These are phyloP conservation scores for Pogoniulus pusillus DNA, from an alignment of 2,797 vertebrate species.

Conservation along the genomic window DNA sequence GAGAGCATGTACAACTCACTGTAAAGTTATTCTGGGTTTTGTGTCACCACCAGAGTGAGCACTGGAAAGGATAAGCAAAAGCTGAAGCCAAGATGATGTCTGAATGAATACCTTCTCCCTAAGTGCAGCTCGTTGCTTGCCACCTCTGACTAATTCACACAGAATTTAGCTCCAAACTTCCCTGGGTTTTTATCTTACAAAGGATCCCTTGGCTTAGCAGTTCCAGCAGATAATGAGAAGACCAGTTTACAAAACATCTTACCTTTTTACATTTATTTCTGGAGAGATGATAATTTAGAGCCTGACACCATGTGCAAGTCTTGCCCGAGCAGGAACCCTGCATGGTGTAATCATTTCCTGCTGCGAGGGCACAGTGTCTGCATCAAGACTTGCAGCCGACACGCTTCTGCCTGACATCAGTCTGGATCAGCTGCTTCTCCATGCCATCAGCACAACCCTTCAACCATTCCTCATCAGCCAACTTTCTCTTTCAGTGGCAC, in stretches of 20 bases:
- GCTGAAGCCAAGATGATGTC: background rate
- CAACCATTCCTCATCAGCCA: background rate
- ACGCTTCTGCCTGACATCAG: background rate
- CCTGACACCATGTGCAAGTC: background rate
- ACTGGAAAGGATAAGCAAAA: background rate
- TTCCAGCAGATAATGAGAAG: background rate
- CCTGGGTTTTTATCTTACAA: background rate
- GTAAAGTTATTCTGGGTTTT: background rate
- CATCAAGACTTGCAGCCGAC: background rate
- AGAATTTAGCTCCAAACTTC: background rate
- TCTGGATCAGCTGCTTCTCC: background rate
- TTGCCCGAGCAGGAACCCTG: slow-evolving; percentile 40
- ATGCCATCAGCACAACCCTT: background rate
- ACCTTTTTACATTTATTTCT: background rate
- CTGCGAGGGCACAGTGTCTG: slow-evolving; percentile 11
- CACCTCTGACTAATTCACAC: background rate
- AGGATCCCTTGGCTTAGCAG: background rate
- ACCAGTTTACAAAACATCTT: background rate
- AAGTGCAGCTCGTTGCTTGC: background rate
- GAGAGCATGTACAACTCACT: background rate
- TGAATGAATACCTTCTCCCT: background rate
- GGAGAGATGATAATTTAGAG: slow-evolving; percentile 18
- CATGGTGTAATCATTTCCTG: background rate
- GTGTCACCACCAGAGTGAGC: background rate
- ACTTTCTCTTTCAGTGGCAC: background rate